These are phyloP conservation scores for Proales similis DNA, from an alignment of 1,140 invertebrate species.

Conservation along the genomic window DNA sequence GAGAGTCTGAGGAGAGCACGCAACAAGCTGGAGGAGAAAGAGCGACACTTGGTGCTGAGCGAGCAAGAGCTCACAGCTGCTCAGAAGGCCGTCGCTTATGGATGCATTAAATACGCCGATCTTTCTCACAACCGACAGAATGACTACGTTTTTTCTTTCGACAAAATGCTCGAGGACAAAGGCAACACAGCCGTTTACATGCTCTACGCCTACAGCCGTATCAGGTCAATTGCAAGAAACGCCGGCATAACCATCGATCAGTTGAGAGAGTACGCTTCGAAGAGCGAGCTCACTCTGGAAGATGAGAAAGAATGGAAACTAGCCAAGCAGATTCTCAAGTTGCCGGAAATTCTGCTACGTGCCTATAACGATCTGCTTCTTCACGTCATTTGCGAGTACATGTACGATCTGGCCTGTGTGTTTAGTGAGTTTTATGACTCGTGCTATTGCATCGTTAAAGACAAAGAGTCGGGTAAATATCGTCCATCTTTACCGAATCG, in stretches of 20 bases:
- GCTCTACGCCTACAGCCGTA: slow-evolving; percentile 87
- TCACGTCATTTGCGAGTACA: slow-evolving; percentile 85
- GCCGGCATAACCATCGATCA: slow-evolving; percentile 58
- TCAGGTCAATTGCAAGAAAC: slow-evolving; percentile 70
- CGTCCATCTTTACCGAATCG: background rate
- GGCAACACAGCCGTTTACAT: slow-evolving; percentile 98
- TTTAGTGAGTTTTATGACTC: slow-evolving; percentile 96
- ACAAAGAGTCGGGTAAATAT: slow-evolving; percentile 43
- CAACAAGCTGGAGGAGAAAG: slow-evolving; percentile 82
- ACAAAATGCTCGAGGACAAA: slow-evolving; percentile 96
- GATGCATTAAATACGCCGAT: slow-evolving; percentile 98
- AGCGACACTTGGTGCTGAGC: slow-evolving; percentile 72
- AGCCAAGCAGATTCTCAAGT: slow-evolving; percentile 69
- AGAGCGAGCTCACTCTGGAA: slow-evolving; percentile 62
- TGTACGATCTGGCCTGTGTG: slow-evolving; percentile 82
- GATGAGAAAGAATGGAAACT: slow-evolving; percentile 93
- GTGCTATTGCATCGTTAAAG: slow-evolving; percentile 93
- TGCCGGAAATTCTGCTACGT: slow-evolving; percentile 77
- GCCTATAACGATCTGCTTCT: slow-evolving; percentile 75
- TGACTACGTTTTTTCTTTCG: slow-evolving; percentile 98
- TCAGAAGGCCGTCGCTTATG: slow-evolving; percentile 85
- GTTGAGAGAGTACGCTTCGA: slow-evolving; percentile 49
- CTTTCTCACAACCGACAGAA: slow-evolving; percentile 81
- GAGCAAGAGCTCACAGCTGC: slow-evolving; percentile 73
- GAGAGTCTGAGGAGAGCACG: slow-evolving; percentile 78